A percentile compares a stretch with the other conserved stretches of the same genome.
These are phyloP conservation scores for Drosophila stalkeri DNA, from an alignment of 2,888 invertebrate genomes.

Conservation along the genomic window DNA sequence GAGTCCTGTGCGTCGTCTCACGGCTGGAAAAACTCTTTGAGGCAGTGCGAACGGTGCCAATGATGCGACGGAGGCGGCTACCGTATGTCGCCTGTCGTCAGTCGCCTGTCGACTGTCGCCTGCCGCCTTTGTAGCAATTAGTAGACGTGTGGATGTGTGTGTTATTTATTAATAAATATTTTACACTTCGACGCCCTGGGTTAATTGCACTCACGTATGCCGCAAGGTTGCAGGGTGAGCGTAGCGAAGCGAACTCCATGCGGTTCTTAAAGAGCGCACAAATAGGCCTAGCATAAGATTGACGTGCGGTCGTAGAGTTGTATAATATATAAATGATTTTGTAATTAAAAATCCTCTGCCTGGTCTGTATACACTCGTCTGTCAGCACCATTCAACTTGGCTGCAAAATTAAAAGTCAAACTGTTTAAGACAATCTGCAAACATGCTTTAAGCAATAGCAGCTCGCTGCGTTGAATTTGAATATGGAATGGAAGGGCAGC, in stretches of 20 bases:
- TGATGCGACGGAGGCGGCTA: constrained; percentile 38
- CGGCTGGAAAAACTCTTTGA: constrained; percentile 67
- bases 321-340: constrained; percentile 8
- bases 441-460: constrained; percentile 65
- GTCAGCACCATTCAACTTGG: constrained; percentile 59
- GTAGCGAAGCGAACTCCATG: constrained; percentile 32
- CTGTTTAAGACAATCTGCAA: constrained; percentile 78
- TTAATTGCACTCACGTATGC: constrained; percentile 64
- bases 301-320: not conserved
- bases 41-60: constrained; percentile 34
- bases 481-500: constrained; percentile 36
- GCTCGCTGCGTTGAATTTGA: constrained; percentile 69
- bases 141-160: constrained; percentile 56
- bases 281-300: constrained; percentile 24
- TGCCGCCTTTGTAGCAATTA: constrained; percentile 74
- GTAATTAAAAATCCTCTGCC: constrained; percentile 66
- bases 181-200: constrained; percentile 80
- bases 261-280: constrained; percentile 33
- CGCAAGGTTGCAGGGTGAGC: constrained; percentile 6
- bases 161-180: constrained; percentile 83
- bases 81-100: constrained; percentile 50
- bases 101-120: constrained; percentile 18
- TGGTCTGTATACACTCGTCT: constrained; percentile 3
- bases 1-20: constrained; percentile 61
- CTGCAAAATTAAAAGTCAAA: constrained; percentile 81